Evolutionary conservation across 2,797 vertebrate species (phyloP).

Genomic region (Podarcis lilfordi): DNA sequence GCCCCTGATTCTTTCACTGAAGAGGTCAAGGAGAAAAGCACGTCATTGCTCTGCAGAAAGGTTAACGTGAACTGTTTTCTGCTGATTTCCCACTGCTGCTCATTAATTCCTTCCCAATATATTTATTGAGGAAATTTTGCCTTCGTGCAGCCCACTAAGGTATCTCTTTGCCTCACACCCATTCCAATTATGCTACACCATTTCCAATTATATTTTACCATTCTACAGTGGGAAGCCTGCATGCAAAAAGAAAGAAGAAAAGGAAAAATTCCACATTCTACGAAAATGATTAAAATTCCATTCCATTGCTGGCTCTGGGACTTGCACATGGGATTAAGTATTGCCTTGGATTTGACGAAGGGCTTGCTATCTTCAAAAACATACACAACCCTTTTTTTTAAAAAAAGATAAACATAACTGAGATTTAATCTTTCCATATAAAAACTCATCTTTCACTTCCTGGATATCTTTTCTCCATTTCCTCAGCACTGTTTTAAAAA

Average conservation of each 20-base stretch:
- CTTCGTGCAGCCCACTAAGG: slow-evolving; percentile 12
- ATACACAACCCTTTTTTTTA: background rate
- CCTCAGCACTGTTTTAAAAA: background rate
- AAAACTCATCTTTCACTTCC: background rate
- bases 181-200: slow-evolving; percentile 29
- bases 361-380: background rate
- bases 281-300: background rate
- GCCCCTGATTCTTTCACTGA: background rate
- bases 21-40: slow-evolving; percentile 32
- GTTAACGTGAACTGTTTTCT: slow-evolving; percentile 23
- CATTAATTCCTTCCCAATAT: background rate
- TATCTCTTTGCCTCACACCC: slow-evolving; percentile 15
- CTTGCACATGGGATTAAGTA: background rate
- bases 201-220: background rate
- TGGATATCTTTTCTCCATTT: background rate
- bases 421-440: background rate
- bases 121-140: background rate
- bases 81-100: slow-evolving; percentile 35
- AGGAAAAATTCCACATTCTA: background rate
- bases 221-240: slow-evolving; percentile 14
- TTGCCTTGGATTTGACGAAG: background rate
- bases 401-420: background rate
- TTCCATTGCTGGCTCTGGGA: background rate
- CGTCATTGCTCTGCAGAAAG: background rate
- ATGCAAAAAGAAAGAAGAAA: slow-evolving; percentile 16